phyloP scores from a whole-genome alignment of 2,888 invertebrate species.

The Stegana nigrithorax region DNA sequence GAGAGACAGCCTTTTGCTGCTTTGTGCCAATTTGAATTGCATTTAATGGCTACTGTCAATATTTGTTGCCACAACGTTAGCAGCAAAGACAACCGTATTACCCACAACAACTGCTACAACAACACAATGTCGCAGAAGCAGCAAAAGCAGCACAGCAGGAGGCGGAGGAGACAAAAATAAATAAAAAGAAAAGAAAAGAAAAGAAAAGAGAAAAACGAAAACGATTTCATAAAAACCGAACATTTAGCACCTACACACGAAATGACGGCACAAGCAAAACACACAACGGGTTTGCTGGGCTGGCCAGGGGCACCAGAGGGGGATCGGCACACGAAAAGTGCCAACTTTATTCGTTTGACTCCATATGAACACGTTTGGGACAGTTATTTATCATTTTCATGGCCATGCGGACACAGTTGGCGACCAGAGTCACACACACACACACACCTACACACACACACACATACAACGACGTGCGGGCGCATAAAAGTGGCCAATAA shows the following conservation, averaged over 20 bases:
- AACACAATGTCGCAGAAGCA: too few relatives aligned
- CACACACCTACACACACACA: not conserved
- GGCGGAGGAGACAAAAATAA: slow-evolving; percentile 21
- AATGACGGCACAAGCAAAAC: not conserved
- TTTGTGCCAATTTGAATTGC: slow-evolving; percentile 34
- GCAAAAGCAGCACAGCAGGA: too few relatives aligned
- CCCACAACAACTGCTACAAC: too few relatives aligned
- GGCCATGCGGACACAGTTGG: slow-evolving; percentile 37
- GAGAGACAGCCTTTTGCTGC: too few relatives aligned
- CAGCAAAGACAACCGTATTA: too few relatives aligned
- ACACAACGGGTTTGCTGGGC: too few relatives aligned
- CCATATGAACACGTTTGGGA: slow-evolving; percentile 23
- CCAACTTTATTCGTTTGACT: not conserved
- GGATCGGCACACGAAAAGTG: not conserved
- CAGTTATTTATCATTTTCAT: slow-evolving; percentile 39
- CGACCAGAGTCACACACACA: not conserved
- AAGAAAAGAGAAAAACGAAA: slow-evolving; percentile 3
- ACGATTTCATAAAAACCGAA: not conserved
- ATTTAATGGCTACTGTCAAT: slow-evolving; percentile 46
- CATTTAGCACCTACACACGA: not conserved
- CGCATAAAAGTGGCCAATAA: slow-evolving; percentile 23
- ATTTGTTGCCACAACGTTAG: slow-evolving; percentile 41
- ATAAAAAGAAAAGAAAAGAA: not conserved
- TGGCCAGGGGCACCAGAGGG: too few relatives aligned
- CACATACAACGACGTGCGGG: not conserved